Evolutionary conservation across 2,113 vertebrate species (phyloP).

Genomic region (Pelodiscus sinensis): DNA sequence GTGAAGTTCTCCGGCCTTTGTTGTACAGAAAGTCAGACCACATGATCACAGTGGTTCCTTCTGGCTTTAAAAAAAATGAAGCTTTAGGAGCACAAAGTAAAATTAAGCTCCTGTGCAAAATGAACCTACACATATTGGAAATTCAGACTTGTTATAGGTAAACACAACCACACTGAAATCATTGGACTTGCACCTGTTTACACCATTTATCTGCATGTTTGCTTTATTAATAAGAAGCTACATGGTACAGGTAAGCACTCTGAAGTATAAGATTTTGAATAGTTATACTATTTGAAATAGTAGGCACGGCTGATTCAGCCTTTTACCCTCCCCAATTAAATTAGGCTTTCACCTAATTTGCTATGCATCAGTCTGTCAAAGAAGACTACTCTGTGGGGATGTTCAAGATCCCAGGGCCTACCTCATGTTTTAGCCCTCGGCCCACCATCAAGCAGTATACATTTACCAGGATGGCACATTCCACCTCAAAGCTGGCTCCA

Average conservation of each 20-base stretch:
- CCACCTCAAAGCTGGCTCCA: background rate
- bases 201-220: background rate
- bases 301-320: background rate
- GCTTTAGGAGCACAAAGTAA: background rate
- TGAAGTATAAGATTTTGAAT: background rate
- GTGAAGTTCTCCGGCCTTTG: background rate
- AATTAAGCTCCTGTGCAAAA: background rate
- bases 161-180: background rate
- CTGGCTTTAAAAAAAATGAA: background rate
- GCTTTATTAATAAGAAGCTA: background rate
- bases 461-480: background rate
- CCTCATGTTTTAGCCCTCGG: background rate
- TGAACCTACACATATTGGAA: background rate
- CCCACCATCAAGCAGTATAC: background rate
- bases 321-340: background rate
- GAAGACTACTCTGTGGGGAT: background rate
- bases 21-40: background rate
- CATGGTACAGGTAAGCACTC: fast-evolving
- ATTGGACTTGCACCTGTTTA: background rate
- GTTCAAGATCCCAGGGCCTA: background rate
- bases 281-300: background rate
- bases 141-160: background rate
- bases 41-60: background rate
- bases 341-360: background rate
- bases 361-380: background rate